These are phyloP conservation scores for Achlya flavicornis DNA, from an alignment of 2,888 invertebrate genomes.

Conservation along the genomic window DNA sequence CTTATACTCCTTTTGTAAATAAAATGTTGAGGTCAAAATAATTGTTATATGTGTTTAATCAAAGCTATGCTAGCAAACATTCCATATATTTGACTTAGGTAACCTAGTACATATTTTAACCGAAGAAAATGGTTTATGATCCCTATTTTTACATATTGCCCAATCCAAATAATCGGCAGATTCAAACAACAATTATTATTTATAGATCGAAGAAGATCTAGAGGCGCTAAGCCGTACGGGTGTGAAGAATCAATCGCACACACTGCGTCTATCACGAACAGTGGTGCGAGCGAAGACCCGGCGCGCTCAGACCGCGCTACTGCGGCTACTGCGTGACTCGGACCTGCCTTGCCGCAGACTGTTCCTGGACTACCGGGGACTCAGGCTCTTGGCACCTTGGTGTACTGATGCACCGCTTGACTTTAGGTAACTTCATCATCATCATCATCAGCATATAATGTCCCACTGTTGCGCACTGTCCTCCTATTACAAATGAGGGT, in stretches of 20 bases:
- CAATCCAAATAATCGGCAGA: too few relatives aligned
- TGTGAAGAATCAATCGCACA: slow-evolving; percentile 94
- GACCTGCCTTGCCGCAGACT: slow-evolving; percentile 92
- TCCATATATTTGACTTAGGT: too few relatives aligned
- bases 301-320: slow-evolving; percentile 88
- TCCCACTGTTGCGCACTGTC: too few relatives aligned
- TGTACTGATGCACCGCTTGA: slow-evolving; percentile 89
- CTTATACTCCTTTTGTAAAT: too few relatives aligned
- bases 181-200: background rate
- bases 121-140: too few relatives aligned
- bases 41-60: too few relatives aligned
- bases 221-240: slow-evolving; percentile 90
- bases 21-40: too few relatives aligned
- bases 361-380: slow-evolving; percentile 96
- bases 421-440: slow-evolving; percentile 73
- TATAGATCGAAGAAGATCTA: slow-evolving; percentile 93
- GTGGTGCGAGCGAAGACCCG: slow-evolving; percentile 96
- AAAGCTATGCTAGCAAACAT: too few relatives aligned
- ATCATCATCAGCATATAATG: too few relatives aligned
- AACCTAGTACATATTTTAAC: too few relatives aligned
- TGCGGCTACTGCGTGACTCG: slow-evolving; percentile 90
- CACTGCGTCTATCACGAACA: slow-evolving; percentile 93
- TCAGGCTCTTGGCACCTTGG: slow-evolving; percentile 96
- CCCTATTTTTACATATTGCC: too few relatives aligned
- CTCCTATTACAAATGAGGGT: too few relatives aligned